Conservation (phyloP, 2,888 invertebrate genomes). For the Clusia tigrina region DNA sequence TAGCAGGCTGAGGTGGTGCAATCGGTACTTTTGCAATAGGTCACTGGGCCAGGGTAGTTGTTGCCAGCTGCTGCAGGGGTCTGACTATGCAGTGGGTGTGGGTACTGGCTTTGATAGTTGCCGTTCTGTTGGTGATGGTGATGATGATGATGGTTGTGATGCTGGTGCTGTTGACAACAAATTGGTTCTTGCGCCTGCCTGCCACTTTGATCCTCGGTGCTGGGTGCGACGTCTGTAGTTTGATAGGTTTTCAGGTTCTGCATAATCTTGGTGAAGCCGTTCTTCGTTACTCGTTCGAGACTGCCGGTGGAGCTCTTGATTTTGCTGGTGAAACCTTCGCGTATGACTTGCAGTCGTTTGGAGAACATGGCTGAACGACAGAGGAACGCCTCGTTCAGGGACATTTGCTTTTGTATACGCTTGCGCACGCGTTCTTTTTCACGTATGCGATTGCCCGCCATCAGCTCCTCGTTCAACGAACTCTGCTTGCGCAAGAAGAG, state of each 20-base stretch:
- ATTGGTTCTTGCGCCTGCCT: slow-evolving; percentile 26
- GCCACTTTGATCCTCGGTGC: slow-evolving; percentile 40
- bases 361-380: slow-evolving; percentile 66
- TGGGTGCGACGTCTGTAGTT: slow-evolving; percentile 35
- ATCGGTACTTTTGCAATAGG: slow-evolving; percentile 57
- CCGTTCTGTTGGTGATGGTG: slow-evolving; percentile 36
- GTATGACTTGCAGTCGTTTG: slow-evolving; percentile 62
- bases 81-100: slow-evolving; percentile 41
- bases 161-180: slow-evolving; percentile 41
- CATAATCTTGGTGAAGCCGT: slow-evolving; percentile 82
- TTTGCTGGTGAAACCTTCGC: slow-evolving; percentile 80
- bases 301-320: slow-evolving; percentile 84
- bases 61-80: slow-evolving; percentile 29
- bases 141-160: slow-evolving; percentile 42
- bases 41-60: slow-evolving; percentile 51
- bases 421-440: slow-evolving; percentile 84
- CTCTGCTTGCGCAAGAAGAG: slow-evolving; percentile 72
- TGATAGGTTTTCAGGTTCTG: slow-evolving; percentile 76
- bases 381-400: slow-evolving; percentile 85
- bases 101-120: slow-evolving; percentile 28
- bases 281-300: slow-evolving; percentile 84
- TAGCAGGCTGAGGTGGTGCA: slow-evolving; percentile 53
- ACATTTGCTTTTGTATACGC: slow-evolving; percentile 89
- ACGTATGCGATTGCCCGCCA: slow-evolving; percentile 83
- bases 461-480: slow-evolving; percentile 87